Evolutionary conservation across 2,113 vertebrate species (phyloP), one percentile per base, ranked within the genome.

Genomic region (Salvelinus alpinus): DNA sequence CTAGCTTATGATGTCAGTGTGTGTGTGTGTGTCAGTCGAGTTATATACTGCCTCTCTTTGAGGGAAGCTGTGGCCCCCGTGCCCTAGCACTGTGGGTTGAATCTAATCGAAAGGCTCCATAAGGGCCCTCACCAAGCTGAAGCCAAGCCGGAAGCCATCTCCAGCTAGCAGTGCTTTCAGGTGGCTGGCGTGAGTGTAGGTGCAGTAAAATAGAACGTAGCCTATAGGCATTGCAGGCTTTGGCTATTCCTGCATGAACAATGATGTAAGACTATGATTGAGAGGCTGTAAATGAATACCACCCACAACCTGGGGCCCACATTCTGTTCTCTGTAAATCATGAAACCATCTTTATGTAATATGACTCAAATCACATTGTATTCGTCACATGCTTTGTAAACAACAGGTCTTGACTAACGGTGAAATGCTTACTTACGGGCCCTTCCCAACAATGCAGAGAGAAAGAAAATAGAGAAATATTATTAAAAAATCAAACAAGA

Each of bases 131-230:
- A 64, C 65, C 44, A 25, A 78, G 68, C 69, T 77, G 59, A 64
- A 80, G 79, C 67, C 77, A 72, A 68, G 70, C 68, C 68, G 72
- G 83, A 82, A 78, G 75, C 70, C 44, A 54, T 60, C 69, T 51
- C 70, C 72, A 70, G 51, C 48, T 25, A 74, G 24, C 64, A 20
- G 22, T 1, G 22, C 16, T 67, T 79, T 80, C 83, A 84, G 85
- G 80, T 82, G 78, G 60, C 80, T n/a, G 22, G 66, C 57, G 85
- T 82, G 80, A 80, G 85, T 78, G 78, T 22, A 24, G 22, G 68
- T 47, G 44, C n/a, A 48, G 44, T 24, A 66, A 9, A 25, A 27
- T n/a, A 47, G 68, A 47, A 47, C 4, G 1, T 24, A 47, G 44
- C 34, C 20, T 69, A n/a, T 47, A 69, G 34, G 34, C 44, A 13